phyloP scores from a whole-genome alignment of 2,113 vertebrate species.

The Isurus oxyrinchus region DNA sequence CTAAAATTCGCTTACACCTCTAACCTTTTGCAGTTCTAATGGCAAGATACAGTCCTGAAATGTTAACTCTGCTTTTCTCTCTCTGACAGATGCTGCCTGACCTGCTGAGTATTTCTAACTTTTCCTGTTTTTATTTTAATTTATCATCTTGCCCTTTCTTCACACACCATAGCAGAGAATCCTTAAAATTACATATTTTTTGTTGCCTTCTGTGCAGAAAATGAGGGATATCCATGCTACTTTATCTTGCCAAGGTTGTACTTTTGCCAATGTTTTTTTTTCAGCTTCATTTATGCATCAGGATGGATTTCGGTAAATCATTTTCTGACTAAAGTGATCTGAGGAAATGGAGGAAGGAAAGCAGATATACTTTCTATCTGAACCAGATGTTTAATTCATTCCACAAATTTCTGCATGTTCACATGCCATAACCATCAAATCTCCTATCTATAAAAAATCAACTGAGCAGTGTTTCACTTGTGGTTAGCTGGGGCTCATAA shows the following conservation, averaged over 20 bases:
- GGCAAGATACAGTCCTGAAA: background rate
- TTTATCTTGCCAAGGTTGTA: background rate
- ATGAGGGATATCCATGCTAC: background rate
- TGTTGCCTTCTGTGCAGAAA: background rate
- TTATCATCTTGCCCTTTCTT: background rate
- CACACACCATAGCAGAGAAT: background rate
- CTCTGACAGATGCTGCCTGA: background rate
- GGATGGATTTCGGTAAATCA: background rate
- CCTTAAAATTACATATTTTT: background rate
- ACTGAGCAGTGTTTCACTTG: background rate
- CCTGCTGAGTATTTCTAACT: background rate
- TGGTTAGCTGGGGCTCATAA: background rate
- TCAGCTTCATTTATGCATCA: background rate
- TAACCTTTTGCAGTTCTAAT: background rate
- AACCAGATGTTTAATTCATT: conserved; percentile 20
- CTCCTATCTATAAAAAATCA: background rate
- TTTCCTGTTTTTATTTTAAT: background rate
- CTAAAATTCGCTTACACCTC: background rate
- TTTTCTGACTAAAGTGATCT: background rate
- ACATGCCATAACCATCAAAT: conserved; percentile 22
- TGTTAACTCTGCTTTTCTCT: background rate
- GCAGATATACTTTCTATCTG: conserved; percentile 21
- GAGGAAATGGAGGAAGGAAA: background rate
- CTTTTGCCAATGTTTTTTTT: background rate
- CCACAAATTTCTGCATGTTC: conserved; percentile 1